Percentiles rank a stretch among this genome's conserved stretches.
These are phyloP conservation scores for Barypeithes pellucidus DNA, from an alignment of 2,888 invertebrate genomes.

Conservation along the genomic window DNA sequence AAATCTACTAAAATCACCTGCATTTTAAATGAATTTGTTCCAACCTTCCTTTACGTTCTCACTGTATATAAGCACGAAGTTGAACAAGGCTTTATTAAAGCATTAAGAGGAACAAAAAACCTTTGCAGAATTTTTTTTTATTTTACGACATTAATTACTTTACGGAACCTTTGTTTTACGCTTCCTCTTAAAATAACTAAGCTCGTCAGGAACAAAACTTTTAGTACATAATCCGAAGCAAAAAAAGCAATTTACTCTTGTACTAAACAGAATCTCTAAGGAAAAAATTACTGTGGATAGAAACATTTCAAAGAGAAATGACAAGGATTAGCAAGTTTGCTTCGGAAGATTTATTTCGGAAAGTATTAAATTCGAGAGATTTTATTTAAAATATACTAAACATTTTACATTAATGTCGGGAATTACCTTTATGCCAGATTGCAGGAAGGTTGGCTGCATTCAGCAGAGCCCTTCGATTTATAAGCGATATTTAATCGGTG, in stretches of 20 bases:
- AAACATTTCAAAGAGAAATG: conserved; percentile 33
- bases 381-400: neutral
- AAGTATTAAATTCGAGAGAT: conserved; percentile 5
- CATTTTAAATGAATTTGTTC: too few relatives aligned
- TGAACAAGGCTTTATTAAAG: too few relatives aligned
- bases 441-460: too few relatives aligned
- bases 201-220: neutral
- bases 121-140: neutral
- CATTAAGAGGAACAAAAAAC: neutral
- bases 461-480: too few relatives aligned
- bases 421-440: too few relatives aligned
- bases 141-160: conserved; percentile 18
- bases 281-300: conserved; percentile 31
- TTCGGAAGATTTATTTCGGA: conserved; percentile 25
- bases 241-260: conserved; percentile 32
- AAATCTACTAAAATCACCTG: too few relatives aligned
- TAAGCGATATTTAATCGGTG: too few relatives aligned
- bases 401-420: neutral
- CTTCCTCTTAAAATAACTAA: conserved; percentile 1
- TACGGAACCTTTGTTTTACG: neutral
- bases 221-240: conserved; percentile 16
- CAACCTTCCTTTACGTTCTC: too few relatives aligned
- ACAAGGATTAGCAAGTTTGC: conserved; percentile 33
- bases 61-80: too few relatives aligned
- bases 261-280: conserved; percentile 11